phyloP scores from a whole-genome alignment of 2,113 vertebrate genomes.

The Octodon degus region DNA sequence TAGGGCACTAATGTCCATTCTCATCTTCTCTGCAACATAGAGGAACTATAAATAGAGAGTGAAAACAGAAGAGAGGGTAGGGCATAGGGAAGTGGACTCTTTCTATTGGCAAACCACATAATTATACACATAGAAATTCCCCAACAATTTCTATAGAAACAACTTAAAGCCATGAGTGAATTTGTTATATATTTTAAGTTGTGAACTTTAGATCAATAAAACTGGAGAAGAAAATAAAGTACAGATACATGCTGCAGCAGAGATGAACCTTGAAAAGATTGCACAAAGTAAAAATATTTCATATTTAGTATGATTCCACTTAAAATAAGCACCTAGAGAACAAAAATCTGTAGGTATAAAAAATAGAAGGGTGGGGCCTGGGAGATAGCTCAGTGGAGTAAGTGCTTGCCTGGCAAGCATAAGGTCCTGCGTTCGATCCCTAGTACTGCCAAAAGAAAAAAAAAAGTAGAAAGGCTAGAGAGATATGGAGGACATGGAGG shows the following conservation, averaged over 20 bases:
- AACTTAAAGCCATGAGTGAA: background rate
- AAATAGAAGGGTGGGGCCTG: background rate
- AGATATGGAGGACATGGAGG: background rate
- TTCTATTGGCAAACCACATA: background rate
- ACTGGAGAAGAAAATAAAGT: background rate
- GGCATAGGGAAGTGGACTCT: background rate
- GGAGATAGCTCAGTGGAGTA: too few relatives aligned
- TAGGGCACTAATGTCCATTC: background rate
- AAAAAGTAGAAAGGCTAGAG: background rate
- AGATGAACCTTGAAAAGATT: background rate
- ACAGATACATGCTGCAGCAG: background rate
- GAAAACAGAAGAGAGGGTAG: background rate
- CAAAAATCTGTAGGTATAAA: background rate
- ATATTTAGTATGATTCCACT: background rate
- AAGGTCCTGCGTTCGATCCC: too few relatives aligned
- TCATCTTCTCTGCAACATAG: background rate
- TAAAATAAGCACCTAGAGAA: background rate
- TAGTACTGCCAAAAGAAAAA: too few relatives aligned
- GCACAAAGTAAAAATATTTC: background rate
- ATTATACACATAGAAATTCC: background rate
- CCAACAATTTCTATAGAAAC: background rate
- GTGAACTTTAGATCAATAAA: background rate
- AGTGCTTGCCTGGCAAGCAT: too few relatives aligned
- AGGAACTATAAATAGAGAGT: background rate
- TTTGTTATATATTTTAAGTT: background rate